Evolutionary conservation across 2,113 vertebrate species (phyloP).

Genomic region (Amia ocellicauda): DNA sequence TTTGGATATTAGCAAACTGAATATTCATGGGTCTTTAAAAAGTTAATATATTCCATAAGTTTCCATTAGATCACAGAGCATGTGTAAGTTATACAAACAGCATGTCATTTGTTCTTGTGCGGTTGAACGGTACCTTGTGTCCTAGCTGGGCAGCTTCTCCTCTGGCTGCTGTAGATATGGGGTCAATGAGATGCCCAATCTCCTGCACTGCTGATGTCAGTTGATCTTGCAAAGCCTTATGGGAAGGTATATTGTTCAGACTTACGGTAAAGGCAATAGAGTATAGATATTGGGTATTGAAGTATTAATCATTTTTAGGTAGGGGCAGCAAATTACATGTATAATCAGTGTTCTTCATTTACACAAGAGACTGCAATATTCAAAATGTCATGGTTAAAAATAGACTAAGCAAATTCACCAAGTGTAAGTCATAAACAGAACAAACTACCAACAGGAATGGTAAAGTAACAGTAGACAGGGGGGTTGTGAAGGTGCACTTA

Average conservation of each 20-base stretch:
- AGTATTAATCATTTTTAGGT: too few species aligned
- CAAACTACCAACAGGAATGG: too few species aligned
- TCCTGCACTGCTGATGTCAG: slow-evolving; percentile 95
- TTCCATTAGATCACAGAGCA: slow-evolving; percentile 26
- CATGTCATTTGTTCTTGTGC: too few species aligned
- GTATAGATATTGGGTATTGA: too few species aligned
- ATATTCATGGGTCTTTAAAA: too few species aligned
- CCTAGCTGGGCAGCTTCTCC: slow-evolving; percentile 96
- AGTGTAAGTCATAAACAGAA: too few species aligned
- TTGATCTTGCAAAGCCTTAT: slow-evolving; percentile 92
- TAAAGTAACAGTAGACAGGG: too few species aligned
- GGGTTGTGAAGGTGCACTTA: slow-evolving; percentile 55
- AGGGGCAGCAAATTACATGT: too few species aligned
- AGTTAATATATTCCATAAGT: slow-evolving; percentile 26
- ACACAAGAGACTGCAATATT: slow-evolving; percentile 23
- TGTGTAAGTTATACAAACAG: too few species aligned
- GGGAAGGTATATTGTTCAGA: slow-evolving; percentile 21
- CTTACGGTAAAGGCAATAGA: too few species aligned
- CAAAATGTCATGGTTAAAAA: background rate
- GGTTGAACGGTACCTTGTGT: slow-evolving; percentile 94
- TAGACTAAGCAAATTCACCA: background rate
- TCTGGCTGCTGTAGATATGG: slow-evolving; percentile 84
- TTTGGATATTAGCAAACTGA: slow-evolving; percentile 16
- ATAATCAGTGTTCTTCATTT: too few species aligned
- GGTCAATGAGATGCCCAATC: slow-evolving; percentile 94